These are phyloP conservation scores for Macrocentrus cingulum DNA, from an alignment of 1,140 invertebrate species.

Conservation along the genomic window DNA sequence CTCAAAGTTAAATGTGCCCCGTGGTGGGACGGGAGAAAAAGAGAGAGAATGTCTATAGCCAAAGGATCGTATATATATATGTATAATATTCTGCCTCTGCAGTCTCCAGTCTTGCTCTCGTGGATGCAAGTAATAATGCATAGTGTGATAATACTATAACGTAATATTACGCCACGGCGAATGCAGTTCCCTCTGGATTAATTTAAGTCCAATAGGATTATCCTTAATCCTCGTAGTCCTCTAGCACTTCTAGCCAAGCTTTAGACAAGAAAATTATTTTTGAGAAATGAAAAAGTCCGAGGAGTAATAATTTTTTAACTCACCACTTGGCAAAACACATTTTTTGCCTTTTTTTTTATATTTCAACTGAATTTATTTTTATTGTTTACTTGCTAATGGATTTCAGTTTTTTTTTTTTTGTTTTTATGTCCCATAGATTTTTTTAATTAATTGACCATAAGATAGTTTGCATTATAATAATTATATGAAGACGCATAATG, in stretches of 20 bases:
- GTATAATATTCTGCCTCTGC: background rate
- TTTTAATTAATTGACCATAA: no score
- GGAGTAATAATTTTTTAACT: background rate
- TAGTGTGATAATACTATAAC: slow-evolving; percentile 45
- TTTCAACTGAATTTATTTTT: no score
- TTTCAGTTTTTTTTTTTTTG: no score
- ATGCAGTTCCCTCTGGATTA: slow-evolving; percentile 47
- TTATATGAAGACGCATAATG: no score
- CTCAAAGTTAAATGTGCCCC: slow-evolving; percentile 21
- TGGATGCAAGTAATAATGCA: slow-evolving; percentile 31
- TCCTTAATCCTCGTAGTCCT: slow-evolving; percentile 45
- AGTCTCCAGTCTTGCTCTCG: background rate
- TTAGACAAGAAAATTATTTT: background rate
- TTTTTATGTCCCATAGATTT: no score
- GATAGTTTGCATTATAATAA: no score
- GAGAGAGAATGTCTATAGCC: slow-evolving; percentile 19
- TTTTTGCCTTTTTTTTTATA: no score
- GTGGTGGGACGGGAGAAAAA: background rate
- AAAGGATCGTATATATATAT: slow-evolving; percentile 7
- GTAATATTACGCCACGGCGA: slow-evolving; percentile 44
- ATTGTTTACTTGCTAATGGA: no score
- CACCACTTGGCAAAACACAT: no score
- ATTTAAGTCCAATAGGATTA: slow-evolving; percentile 55
- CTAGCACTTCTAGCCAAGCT: slow-evolving; percentile 17
- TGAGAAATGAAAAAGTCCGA: background rate